Evolutionary conservation across 1,140 invertebrate species (phyloP), one percentile per base, ranked within the genome.

Genomic region (Euglossa dilemma): DNA sequence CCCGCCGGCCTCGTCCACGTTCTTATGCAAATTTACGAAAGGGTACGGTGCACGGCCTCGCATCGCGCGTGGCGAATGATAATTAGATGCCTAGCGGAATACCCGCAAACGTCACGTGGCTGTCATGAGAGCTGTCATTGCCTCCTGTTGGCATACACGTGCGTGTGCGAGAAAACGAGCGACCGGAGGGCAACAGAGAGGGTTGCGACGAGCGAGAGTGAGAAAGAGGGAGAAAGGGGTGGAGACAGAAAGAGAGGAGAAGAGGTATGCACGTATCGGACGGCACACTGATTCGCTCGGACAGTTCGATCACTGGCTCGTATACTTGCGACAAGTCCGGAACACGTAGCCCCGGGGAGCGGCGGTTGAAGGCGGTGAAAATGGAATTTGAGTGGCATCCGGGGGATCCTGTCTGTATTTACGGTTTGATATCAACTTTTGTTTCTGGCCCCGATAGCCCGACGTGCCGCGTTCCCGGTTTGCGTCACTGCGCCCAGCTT

Each of bases 101-200:
- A 85, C 90, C 93, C 92, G 89, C 93, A 93, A 88, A 93, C 90
- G 93, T 94, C 92, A 93, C 91, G 90, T 88, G 91, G 90, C 92
- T 93, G 92, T 93, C 93, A 93, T 87, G 89, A 91, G 90, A 93
- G 88, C 93, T 94, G 93, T 94, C 93, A 93, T 87, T 83, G 84
- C 85, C 84, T 88, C 85, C 90, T 89, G 92, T 93, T 93, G 90
- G 83, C 90, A 79, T 71, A 83, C 80, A 80, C 76, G 76, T 77
- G 81, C 67, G 81, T 83, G 84, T 82, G 79, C 52, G 76, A 56
- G 72, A 57, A 56, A 74, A 57, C 28, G 56, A 36, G 72, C 12
- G 66, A 52, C 18, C 45, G 6, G 1, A 14, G 36, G 36, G 36
- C 36, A 8, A 28, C 18, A 6, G 28, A 36, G 36, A 72, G 52